Percentiles rank a stretch among this genome's conserved stretches.
These are phyloP conservation scores for Cephus nigrinus DNA, from an alignment of 2,888 invertebrate genomes.

Conservation along the genomic window DNA sequence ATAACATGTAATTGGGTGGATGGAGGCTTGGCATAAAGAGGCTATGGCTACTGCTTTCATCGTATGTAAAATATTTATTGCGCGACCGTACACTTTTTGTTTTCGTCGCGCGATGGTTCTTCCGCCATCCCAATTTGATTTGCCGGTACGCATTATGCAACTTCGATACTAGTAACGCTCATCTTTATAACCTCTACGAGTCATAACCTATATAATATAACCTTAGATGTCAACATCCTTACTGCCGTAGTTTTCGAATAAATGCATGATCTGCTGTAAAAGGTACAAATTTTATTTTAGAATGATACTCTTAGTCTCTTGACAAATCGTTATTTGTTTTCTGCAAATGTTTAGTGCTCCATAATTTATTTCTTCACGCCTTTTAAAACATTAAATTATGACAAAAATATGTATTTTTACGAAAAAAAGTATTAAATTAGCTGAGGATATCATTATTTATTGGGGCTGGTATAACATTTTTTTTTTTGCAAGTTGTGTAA, in stretches of 20 bases:
- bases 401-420: neutral
- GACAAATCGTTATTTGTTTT: neutral
- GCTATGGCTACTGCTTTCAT: conserved; percentile 47
- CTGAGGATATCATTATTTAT: neutral
- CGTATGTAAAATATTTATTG: conserved; percentile 37
- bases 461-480: neutral
- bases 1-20: conserved; percentile 37
- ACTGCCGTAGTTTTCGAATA: neutral
- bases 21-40: conserved; percentile 43
- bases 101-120: conserved; percentile 13
- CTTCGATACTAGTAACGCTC: conserved; percentile 18
- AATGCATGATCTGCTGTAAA: neutral
- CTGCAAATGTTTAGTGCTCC: neutral
- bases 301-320: neutral
- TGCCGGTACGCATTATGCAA: conserved; percentile 39
- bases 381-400: neutral
- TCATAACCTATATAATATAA: conserved; percentile 61
- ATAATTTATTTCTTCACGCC: neutral
- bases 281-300: neutral
- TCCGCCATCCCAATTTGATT: conserved; percentile 14
- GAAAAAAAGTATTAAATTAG: neutral
- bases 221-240: conserved; percentile 51
- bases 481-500: neutral
- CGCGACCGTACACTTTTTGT: conserved; percentile 29
- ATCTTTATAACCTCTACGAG: conserved; percentile 49